Evolutionary conservation across 1,140 invertebrate genomes (phyloP), one percentile per base, ranked within the genome.

Genomic region (Dryas iulia): DNA sequence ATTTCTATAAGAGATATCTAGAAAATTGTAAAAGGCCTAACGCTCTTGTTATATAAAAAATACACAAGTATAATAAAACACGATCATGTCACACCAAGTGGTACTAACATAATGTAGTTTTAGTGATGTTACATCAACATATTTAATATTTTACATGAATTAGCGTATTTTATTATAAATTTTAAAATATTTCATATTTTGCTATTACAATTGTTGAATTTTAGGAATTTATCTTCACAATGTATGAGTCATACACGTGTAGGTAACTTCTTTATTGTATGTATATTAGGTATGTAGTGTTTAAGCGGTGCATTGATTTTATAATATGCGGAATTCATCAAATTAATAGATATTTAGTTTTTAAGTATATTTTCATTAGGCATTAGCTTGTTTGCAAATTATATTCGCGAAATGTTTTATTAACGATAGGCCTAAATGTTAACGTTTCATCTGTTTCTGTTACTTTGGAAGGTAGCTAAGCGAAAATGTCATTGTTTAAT

Each of bases 401-500:
- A 61, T 66, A 25, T 62, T 73, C 57, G 47, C 61, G 33, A 60
- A 62, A 62, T 66, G 58, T 70, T 66, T 66, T 54, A 61, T 64
- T 64, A 67, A 81, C 75, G 59, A 62, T 82, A 77, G 82, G 83
- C 82, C 77, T 82, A 89, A 82, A 78, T 79, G 78, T 89, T 85
- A 85, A 82, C 73, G 77, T 66, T 56, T 81, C 68, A 62, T 72
- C 71, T 76, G 81, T 86, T 87, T 84, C 77, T 86, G 84, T 89
- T 90, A 80, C 79, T 82, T 85, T 74, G 76, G 70, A 78, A 81
- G 86, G 69, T 87, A 84, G 78, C 67, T 87, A 87, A 82, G 81
- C 77, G 71, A 85, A 84, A 85, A 84, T 79, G 77, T 87, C 83
- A 86, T 88, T 90, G 82, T 90, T 91, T 89, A 86, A 84, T 88